Base-by-base conservation (phyloP, 1,140 invertebrate species). In the Drosophila takahashii region DNA sequence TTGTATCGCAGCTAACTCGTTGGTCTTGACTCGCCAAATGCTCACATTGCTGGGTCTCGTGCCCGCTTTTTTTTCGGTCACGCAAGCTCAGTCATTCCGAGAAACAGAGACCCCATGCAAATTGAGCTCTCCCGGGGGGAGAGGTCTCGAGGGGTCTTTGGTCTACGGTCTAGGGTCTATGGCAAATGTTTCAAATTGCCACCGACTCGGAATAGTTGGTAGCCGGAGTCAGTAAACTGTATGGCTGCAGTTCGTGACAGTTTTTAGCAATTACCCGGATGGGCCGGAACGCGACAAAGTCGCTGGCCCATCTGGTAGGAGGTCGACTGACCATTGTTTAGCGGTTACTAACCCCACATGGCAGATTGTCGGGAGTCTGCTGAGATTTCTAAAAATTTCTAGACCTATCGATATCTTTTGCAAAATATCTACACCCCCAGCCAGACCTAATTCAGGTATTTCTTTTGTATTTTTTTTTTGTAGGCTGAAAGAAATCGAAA, bases 231-330 rank as follows among this genome's bases (percentile, higher is more conserved):
- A 64, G 52, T 81, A 78, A 85, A 85, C 81, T 87, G 72, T 87
- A 67, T 39, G 34, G 52, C 58, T 78, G 76, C 71, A 71, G 70
- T 86, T 86, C 81, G 81, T 86, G 81, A 86, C 81, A 86, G 72
- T 86, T 87, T 86, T 81, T 39, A 78, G 65, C 81, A 86, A 86
- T 87, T 87, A 76, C 74, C 64, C 60, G 34, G 42, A 57, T 48
- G 64, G 42, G 36, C 39, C 59, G 59, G 34, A 48, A 45, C 48
- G 53, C 53, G 53, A 59, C 58, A 65, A 66, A 79, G 79, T 69
- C 80, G 47, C 29, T 48, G 72, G 42, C 47, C 45, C 26, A 37
- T 50, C 47, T 50, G 47, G 26, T n/a, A 27, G n/a, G 47, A 27
- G 27, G 47, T 16, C 27, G n/a, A 39, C 60, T 87, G 78, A 67